Conservation (phyloP, 92 coral and sea anemone species). For the Palythoa grandis region DNA sequence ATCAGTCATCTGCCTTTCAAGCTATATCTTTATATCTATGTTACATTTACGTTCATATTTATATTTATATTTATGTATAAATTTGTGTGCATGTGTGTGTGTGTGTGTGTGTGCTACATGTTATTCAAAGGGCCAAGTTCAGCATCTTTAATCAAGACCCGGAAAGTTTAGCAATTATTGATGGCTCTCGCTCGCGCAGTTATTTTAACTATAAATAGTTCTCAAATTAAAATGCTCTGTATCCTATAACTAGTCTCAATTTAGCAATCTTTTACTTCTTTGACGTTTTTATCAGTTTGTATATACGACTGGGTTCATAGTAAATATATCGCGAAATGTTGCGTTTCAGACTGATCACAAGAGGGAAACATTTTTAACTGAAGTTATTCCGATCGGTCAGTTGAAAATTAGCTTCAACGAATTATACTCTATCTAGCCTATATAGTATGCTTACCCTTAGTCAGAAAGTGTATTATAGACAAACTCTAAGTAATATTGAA, state of each 20-base stretch:
- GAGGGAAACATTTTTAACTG: not conserved
- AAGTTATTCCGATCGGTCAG: not conserved
- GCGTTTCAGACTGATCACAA: not conserved
- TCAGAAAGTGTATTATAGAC: not conserved
- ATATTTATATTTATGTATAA: not conserved
- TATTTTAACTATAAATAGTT: not conserved
- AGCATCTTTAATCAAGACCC: not conserved
- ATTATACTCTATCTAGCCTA: not conserved
- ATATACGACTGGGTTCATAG: not conserved
- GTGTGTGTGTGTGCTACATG: not conserved
- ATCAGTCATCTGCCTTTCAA: no score
- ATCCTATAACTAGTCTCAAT: not conserved
- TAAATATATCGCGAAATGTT: not conserved
- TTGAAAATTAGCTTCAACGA: not conserved
- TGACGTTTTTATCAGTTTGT: not conserved
- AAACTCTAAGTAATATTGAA: not conserved
- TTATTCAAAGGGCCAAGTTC: not conserved
- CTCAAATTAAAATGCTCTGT: not conserved
- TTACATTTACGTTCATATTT: not conserved
- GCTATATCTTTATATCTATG: not conserved
- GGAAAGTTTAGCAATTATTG: not conserved
- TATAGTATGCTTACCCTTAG: not conserved
- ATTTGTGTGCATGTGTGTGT: not conserved
- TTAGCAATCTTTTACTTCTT: not conserved
- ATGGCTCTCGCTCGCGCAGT: not conserved